Evolutionary conservation across 2,888 invertebrate species (phyloP).

Genomic region (Chrysina gloriosa): DNA sequence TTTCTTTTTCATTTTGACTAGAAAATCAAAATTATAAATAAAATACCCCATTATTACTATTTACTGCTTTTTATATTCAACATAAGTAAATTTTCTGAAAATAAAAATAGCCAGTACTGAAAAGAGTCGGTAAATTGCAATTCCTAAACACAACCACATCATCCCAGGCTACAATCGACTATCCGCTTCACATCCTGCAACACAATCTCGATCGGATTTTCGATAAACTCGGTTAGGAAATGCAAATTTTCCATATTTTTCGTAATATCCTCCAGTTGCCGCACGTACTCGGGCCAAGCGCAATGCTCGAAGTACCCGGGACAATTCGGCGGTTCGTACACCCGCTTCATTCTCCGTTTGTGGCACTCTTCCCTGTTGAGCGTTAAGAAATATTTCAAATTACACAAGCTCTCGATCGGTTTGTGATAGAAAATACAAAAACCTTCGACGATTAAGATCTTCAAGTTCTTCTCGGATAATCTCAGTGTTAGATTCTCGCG

Average conservation of each 20-base stretch:
- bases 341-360: slow-evolving; percentile 70
- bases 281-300: slow-evolving; percentile 91
- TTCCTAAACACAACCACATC: background rate
- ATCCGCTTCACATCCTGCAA: background rate
- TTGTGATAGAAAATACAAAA: slow-evolving; percentile 79
- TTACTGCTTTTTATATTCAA: too few species aligned
- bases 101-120: too few species aligned
- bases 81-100: too few species aligned
- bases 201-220: slow-evolving; percentile 46
- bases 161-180: background rate
- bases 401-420: slow-evolving; percentile 74
- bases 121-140: background rate
- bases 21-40: too few species aligned
- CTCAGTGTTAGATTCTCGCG: slow-evolving; percentile 32
- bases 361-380: slow-evolving; percentile 76
- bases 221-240: slow-evolving; percentile 54
- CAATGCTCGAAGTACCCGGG: slow-evolving; percentile 88
- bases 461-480: slow-evolving; percentile 58
- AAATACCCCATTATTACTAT: too few species aligned
- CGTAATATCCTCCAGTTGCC: slow-evolving; percentile 67
- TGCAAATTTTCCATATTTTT: slow-evolving; percentile 55
- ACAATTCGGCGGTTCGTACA: slow-evolving; percentile 89
- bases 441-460: slow-evolving; percentile 79
- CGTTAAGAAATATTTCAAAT: slow-evolving; percentile 80
- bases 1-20: too few species aligned